A percentile compares a stretch with the other conserved stretches of the same genome.
phyloP scores from a whole-genome alignment of 2,797 vertebrate genomes.

The Spheniscus humboldti region DNA sequence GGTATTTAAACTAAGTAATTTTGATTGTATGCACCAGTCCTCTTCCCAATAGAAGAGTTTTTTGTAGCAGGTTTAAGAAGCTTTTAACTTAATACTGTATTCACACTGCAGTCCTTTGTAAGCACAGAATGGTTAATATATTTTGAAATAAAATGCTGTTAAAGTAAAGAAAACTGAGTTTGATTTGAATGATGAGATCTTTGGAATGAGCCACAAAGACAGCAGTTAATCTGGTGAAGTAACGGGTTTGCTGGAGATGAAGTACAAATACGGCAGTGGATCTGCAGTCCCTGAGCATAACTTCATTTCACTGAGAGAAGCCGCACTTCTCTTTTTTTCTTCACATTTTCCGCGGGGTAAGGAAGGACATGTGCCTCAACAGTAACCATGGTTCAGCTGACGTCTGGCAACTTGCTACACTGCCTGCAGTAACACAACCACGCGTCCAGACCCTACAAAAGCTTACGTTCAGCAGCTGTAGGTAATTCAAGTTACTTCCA shows the following conservation, averaged over 20 bases:
- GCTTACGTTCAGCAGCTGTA: background rate
- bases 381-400: background rate
- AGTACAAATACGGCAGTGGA: background rate
- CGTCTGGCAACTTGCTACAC: background rate
- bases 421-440: background rate
- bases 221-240: background rate
- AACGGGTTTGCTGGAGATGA: background rate
- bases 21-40: background rate
- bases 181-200: background rate
- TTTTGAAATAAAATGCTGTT: constrained; percentile 76
- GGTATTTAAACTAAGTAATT: background rate
- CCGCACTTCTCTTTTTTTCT: background rate
- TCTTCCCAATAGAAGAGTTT: background rate
- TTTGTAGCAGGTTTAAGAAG: constrained; percentile 38
- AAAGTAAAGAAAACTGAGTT: constrained; percentile 8
- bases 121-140: constrained; percentile 72
- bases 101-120: constrained; percentile 64
- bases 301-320: background rate
- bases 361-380: background rate
- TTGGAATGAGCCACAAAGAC: background rate
- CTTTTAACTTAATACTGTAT: constrained; percentile 34
- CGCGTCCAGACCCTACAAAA: rapidly evolving
- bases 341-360: background rate
- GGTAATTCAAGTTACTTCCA: background rate
- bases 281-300: background rate